These are phyloP conservation scores for Epirrhoe alternata DNA, from an alignment of 2,888 invertebrate species.

Conservation along the genomic window DNA sequence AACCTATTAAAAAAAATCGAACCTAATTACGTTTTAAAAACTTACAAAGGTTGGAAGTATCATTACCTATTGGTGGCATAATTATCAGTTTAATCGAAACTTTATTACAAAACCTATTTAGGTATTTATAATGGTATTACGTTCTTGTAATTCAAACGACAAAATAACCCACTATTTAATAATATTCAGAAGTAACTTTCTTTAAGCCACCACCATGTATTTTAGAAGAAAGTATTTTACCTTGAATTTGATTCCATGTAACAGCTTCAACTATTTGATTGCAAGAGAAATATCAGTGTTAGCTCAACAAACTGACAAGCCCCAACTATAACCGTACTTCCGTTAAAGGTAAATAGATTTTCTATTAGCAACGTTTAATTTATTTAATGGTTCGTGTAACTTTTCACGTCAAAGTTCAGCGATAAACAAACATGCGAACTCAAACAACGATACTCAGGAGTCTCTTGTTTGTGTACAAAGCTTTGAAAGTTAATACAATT, in stretches of 20 bases:
- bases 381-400: conserved; percentile 22
- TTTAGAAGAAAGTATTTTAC: background rate
- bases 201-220: too few relatives aligned
- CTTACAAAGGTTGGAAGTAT: too few relatives aligned
- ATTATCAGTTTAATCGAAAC: too few relatives aligned
- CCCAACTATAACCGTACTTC: conserved; percentile 6
- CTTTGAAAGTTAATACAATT: conserved; percentile 13
- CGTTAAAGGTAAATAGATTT: conserved; percentile 8
- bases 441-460: conserved; percentile 19
- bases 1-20: too few relatives aligned
- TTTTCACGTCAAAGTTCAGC: conserved; percentile 19
- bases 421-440: conserved; percentile 18
- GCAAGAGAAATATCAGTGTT: conserved; percentile 7
- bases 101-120: too few relatives aligned
- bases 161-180: too few relatives aligned
- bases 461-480: conserved; percentile 14
- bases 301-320: conserved; percentile 2
- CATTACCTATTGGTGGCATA: too few relatives aligned
- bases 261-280: conserved; percentile 4
- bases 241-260: background rate
- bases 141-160: too few relatives aligned
- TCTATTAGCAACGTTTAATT: conserved; percentile 21
- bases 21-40: too few relatives aligned
- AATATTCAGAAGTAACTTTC: too few relatives aligned
- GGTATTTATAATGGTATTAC: too few relatives aligned